These are phyloP conservation scores for Drosophila sp. DNA, from an alignment of 1,140 invertebrate genomes.

Conservation along the genomic window DNA sequence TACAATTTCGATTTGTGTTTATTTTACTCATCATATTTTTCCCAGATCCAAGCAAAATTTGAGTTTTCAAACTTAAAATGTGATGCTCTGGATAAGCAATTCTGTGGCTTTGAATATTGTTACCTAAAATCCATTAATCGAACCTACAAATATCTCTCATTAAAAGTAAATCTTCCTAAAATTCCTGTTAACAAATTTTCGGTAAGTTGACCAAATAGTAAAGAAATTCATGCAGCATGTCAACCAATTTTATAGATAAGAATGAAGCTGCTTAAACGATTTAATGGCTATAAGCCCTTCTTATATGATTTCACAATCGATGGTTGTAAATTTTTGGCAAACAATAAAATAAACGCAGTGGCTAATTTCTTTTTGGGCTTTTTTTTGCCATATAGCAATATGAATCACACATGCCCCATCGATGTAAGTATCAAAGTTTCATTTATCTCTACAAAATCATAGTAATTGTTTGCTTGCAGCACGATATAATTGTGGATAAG, in stretches of 20 bases:
- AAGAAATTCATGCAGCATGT: neutral
- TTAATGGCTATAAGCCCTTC: constrained; percentile 3
- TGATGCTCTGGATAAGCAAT: neutral
- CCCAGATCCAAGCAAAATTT: neutral
- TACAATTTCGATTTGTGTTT: neutral
- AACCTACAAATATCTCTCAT: constrained; percentile 15
- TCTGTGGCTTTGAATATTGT: constrained; percentile 4
- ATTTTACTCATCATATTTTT: neutral
- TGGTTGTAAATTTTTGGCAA: constrained; percentile 5
- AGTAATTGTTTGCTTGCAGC: neutral
- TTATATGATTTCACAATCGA: neutral
- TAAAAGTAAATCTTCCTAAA: neutral
- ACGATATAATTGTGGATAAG: constrained; percentile 1
- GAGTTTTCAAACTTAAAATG: constrained; percentile 19
- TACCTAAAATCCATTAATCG: constrained; percentile 14
- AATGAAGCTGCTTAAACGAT: neutral
- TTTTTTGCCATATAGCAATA: neutral
- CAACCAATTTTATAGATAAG: neutral
- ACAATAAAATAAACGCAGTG: neutral
- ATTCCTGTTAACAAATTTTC: neutral
- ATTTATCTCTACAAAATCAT: too few relatives aligned
- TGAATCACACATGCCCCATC: constrained; percentile 12
- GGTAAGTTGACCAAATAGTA: neutral
- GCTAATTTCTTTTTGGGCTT: neutral
- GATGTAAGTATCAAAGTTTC: neutral